Evolutionary conservation across 2,888 invertebrate genomes (phyloP).

Genomic region (Nomada lathburiana): DNA sequence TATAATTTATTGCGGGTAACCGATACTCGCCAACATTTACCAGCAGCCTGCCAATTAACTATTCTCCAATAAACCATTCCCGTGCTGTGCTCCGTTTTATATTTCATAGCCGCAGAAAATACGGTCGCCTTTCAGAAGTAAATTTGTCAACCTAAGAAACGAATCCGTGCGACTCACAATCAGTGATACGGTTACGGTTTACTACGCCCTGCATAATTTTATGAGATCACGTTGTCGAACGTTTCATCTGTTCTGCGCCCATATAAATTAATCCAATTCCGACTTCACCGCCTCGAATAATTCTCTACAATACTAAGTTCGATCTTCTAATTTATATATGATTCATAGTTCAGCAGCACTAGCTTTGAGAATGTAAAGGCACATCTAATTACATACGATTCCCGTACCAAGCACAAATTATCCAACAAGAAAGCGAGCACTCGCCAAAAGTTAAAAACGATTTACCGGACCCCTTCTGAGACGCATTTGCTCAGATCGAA

Average conservation of each 20-base stretch:
- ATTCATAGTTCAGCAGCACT: too few species aligned
- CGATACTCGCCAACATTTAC: not conserved
- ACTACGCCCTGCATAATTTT: not conserved
- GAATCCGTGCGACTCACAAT: not conserved
- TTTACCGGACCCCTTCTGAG: too few species aligned
- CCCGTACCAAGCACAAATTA: too few species aligned
- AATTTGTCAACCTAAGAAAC: not conserved
- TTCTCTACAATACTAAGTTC: not conserved
- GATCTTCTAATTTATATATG: too few species aligned
- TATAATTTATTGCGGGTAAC: not conserved
- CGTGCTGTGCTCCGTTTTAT: not conserved
- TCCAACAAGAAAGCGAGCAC: too few species aligned
- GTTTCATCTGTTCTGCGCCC: not conserved
- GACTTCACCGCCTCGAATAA: not conserved
- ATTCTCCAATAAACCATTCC: conserved; percentile 5
- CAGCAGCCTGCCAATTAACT: not conserved
- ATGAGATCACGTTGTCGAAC: not conserved
- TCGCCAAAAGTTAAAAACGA: too few species aligned
- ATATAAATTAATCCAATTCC: not conserved
- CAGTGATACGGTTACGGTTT: not conserved
- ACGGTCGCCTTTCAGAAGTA: not conserved
- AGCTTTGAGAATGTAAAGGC: too few species aligned
- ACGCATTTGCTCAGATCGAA: too few species aligned
- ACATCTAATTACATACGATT: too few species aligned
- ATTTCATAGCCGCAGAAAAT: conserved; percentile 10